Percentiles rank a stretch among this genome's conserved stretches.
phyloP scores from a whole-genome alignment of 1,140 invertebrate genomes.

The Drosophila watanabei region DNA sequence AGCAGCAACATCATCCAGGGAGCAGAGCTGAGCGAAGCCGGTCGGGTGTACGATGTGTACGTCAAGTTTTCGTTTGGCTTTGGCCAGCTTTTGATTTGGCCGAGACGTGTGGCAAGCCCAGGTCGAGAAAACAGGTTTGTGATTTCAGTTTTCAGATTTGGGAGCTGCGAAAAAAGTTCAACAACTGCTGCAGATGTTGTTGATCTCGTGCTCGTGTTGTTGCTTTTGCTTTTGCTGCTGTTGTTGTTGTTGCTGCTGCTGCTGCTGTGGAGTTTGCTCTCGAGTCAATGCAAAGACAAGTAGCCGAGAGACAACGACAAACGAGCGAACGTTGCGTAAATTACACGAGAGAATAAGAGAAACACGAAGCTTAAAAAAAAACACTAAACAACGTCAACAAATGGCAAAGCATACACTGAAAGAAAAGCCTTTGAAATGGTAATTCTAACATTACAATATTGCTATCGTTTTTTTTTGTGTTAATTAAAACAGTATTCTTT shows the following conservation, averaged over 20 bases:
- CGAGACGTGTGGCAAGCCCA: slow-evolving; percentile 78
- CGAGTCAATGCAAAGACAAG: slow-evolving; percentile 67
- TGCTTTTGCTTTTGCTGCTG: slow-evolving; percentile 19
- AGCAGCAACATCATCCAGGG: slow-evolving; percentile 1
- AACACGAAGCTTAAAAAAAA: slow-evolving; percentile 36
- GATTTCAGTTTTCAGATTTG: slow-evolving; percentile 78
- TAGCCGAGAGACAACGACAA: slow-evolving; percentile 74
- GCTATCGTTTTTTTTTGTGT: too few relatives aligned
- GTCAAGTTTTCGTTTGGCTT: slow-evolving; percentile 62
- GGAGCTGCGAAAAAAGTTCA: slow-evolving; percentile 79
- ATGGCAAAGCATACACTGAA: slow-evolving; percentile 14
- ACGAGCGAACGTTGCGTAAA: slow-evolving; percentile 78
- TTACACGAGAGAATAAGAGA: slow-evolving; percentile 64
- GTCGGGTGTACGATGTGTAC: slow-evolving; percentile 9
- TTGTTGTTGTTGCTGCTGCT: slow-evolving; percentile 18
- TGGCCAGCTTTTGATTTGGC: slow-evolving; percentile 73
- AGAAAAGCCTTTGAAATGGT: too few relatives aligned
- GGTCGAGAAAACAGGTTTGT: slow-evolving; percentile 67
- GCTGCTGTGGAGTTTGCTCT: slow-evolving; percentile 54
- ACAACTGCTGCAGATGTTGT: slow-evolving; percentile 72
- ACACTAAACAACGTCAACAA: slow-evolving; percentile 49
- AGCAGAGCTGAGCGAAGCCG: slow-evolving; percentile 6
- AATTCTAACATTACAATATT: too few relatives aligned
- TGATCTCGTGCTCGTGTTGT: slow-evolving; percentile 44
- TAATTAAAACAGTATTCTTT: too few relatives aligned